Evolutionary conservation across 2,797 vertebrate genomes (phyloP).

Genomic region (Sphaeramia orbicularis): DNA sequence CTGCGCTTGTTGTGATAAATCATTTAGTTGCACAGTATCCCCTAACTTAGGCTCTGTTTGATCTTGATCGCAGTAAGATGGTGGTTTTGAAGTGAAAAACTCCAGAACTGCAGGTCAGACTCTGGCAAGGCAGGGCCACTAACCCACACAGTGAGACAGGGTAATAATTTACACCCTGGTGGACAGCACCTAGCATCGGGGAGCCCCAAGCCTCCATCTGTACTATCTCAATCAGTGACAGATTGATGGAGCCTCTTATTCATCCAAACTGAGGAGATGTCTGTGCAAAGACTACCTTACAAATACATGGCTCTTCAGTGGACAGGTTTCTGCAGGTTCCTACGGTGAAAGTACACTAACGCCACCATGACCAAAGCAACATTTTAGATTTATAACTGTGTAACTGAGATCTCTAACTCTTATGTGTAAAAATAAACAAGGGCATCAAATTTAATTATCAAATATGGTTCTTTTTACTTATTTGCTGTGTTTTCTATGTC

Average conservation of each 20-base stretch:
- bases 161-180: conserved; percentile 90
- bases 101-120: conserved; percentile 96
- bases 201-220: conserved; percentile 87
- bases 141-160: conserved; percentile 93
- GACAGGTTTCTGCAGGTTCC: conserved; percentile 67
- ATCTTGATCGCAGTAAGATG: conserved; percentile 93
- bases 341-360: conserved; percentile 54
- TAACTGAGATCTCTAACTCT: conserved; percentile 47
- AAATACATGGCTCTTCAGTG: conserved; percentile 62
- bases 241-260: conserved; percentile 87
- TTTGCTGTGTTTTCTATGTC: conserved; percentile 11
- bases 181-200: conserved; percentile 88
- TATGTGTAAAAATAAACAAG: conserved; percentile 22
- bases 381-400: conserved; percentile 58
- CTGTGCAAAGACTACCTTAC: conserved; percentile 71
- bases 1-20: conserved; percentile 94
- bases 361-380: conserved; percentile 57
- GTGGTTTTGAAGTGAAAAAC: conserved; percentile 98
- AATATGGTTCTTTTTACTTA: conserved; percentile 17
- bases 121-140: conserved; percentile 91
- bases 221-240: conserved; percentile 89
- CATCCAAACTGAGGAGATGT: conserved; percentile 81
- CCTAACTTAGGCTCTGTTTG: conserved; percentile 93
- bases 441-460: conserved; percentile 14
- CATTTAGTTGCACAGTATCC: conserved; percentile 88